Base-by-base conservation (phyloP, 1,140 invertebrate genomes). In the Linepithema humile region DNA sequence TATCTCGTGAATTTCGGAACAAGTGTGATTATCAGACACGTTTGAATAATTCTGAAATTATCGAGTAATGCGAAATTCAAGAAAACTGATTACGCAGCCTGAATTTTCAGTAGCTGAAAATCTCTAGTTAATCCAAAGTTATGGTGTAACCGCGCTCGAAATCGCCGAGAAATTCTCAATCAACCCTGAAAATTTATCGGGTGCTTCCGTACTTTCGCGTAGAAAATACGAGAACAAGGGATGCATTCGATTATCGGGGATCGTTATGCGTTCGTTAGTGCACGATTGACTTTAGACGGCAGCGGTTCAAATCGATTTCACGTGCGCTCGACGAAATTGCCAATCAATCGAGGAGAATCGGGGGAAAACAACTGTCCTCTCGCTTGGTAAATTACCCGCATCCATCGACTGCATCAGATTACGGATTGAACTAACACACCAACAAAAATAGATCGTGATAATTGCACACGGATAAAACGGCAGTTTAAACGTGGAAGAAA, bases 301-400 rank as follows among this genome's bases (percentile, higher is more conserved):
- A 40, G 55, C 38, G 48, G 38, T 48, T 78, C 72, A 57, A 82
- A 82, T 85, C 43, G 80, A 85, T 85, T 85, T 65, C 48, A 64
- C 67, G 65, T 72, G 26, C 59, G 60, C 59, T 50, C 50, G 60
- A 40, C 70, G 50, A 85, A 75, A 85, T 75, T 65, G 80, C 69
- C 83, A 84, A 84, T 84, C 83, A 82, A 82, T 75, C 67, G 80
- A 50, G 45, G 23, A 38, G 48, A 60, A 55, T 57, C 48, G 64
- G 12, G n/a, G 55, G 48, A 82, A 78, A 85, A 82, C 78, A 73
- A 83, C 77, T 59, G 43, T 84, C 70, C 80, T 50, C 43, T 57
- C 40, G 53, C 26, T 67, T 23, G 26, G 45, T 82, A 82, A 82
- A 82, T 82, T 73, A 82, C 50, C 32, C 67, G 67, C 53, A 55